Conservation (phyloP, 2,797 vertebrate genomes). For the Australoheros facetus region DNA sequence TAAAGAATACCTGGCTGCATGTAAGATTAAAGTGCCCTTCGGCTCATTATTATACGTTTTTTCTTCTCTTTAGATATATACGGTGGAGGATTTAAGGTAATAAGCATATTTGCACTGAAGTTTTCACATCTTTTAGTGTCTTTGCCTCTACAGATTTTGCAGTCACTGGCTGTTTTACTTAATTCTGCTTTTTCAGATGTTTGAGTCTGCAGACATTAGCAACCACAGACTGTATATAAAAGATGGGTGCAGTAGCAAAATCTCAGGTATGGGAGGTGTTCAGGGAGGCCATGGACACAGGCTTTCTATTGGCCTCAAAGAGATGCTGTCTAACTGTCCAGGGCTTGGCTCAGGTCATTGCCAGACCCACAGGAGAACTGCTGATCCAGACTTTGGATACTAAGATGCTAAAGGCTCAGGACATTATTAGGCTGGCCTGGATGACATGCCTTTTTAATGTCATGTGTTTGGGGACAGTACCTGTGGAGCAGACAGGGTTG, state of each 20-base stretch:
- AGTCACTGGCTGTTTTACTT: neutral
- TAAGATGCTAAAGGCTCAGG: too few species aligned
- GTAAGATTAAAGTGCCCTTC: slow-evolving; percentile 28
- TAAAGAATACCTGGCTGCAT: slow-evolving; percentile 34
- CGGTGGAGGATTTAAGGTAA: slow-evolving; percentile 4
- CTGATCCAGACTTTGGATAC: too few species aligned
- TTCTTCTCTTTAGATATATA: slow-evolving; percentile 10
- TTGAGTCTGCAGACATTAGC: neutral
- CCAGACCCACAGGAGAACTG: too few species aligned
- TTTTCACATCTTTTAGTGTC: neutral
- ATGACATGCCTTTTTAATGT: too few species aligned
- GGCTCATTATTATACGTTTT: slow-evolving; percentile 28
- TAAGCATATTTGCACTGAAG: slow-evolving; percentile 42
- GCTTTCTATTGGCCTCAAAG: too few species aligned
- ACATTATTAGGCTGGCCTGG: too few species aligned
- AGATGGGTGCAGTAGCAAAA: neutral
- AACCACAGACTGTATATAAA: neutral
- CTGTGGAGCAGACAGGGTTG: neutral
- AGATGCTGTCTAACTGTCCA: too few species aligned
- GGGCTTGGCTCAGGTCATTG: too few species aligned
- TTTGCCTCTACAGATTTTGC: neutral
- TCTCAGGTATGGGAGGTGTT: neutral
- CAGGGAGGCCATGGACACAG: too few species aligned
- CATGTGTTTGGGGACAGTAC: too few species aligned
- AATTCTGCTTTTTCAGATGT: neutral